These are phyloP conservation scores for Chalcis sispes DNA, from an alignment of 2,888 invertebrate species.

Conservation along the genomic window DNA sequence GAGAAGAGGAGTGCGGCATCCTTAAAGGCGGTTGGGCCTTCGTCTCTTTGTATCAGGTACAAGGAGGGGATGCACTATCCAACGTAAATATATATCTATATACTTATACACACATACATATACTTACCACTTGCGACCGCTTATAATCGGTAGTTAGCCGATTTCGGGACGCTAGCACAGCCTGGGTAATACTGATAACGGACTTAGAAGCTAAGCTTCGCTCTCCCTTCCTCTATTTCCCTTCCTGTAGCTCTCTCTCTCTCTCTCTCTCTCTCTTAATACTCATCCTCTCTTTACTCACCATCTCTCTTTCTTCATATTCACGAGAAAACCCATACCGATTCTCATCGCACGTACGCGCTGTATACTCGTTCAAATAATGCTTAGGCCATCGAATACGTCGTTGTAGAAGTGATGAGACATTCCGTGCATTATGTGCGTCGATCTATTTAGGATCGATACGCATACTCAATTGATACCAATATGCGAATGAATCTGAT, in stretches of 20 bases:
- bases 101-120: too few relatives aligned
- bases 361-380: not conserved
- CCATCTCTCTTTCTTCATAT: not conserved
- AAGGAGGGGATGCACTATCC: slow-evolving; percentile 2
- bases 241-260: slow-evolving; percentile 12
- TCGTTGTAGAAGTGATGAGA: not conserved
- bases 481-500: not conserved
- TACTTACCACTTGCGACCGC: slow-evolving; percentile 21
- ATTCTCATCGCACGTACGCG: not conserved
- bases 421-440: not conserved
- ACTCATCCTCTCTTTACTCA: slow-evolving; percentile 1
- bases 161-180: slow-evolving; percentile 25
- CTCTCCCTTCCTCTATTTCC: slow-evolving; percentile 21
- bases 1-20: not conserved
- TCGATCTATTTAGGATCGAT: not conserved
- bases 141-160: slow-evolving; percentile 54
- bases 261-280: slow-evolving; percentile 14
- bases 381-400: slow-evolving; percentile 7
- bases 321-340: not conserved
- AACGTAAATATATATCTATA: too few relatives aligned
- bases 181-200: slow-evolving; percentile 55
- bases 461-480: not conserved
- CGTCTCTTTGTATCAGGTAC: not conserved
- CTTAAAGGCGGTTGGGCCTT: slow-evolving; percentile 1
- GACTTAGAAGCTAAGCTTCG: slow-evolving; percentile 53